A percentile compares a stretch with the other conserved stretches of the same genome.
Evolutionary conservation across 1,140 invertebrate genomes (phyloP).

Genomic region (Drosophila miranda): DNA sequence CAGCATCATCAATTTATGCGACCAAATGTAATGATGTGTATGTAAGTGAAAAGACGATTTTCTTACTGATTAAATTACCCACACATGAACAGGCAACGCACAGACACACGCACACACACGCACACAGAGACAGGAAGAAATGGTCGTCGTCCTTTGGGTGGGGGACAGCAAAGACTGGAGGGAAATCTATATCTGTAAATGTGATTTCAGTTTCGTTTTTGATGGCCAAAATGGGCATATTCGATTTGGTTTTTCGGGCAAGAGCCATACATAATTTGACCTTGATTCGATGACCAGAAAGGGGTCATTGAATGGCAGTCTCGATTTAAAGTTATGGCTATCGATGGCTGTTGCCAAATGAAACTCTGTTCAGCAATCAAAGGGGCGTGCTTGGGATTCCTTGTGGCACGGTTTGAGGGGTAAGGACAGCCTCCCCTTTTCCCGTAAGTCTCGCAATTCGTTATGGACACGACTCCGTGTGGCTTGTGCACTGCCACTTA

Average conservation of each 20-base stretch:
- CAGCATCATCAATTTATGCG: constrained; percentile 54
- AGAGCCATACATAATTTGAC: constrained; percentile 15
- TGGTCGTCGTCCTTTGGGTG: not conserved
- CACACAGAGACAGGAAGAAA: constrained; percentile 1
- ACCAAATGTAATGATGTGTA: constrained; percentile 60
- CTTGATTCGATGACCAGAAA: constrained; percentile 37
- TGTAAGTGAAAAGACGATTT: constrained; percentile 74
- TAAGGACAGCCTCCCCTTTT: too few relatives aligned
- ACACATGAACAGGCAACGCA: constrained; percentile 28
- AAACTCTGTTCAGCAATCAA: constrained; percentile 21
- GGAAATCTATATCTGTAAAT: constrained; percentile 45
- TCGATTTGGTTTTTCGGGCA: constrained; percentile 23
- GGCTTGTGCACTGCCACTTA: constrained; percentile 25
- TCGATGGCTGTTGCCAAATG: constrained; percentile 15
- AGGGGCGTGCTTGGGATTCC: too few relatives aligned
- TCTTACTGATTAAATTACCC: constrained; percentile 70
- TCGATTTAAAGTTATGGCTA: too few relatives aligned
- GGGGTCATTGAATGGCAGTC: not conserved
- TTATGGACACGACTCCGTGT: constrained; percentile 47
- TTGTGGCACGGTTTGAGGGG: too few relatives aligned
- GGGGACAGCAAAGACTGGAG: not conserved
- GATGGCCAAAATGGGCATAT: constrained; percentile 35
- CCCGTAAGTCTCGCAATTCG: constrained; percentile 13
- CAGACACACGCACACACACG: constrained; percentile 7
- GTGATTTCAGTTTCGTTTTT: constrained; percentile 37